Percentiles rank a stretch among this genome's conserved stretches.
phyloP scores from a whole-genome alignment of 2,113 vertebrate species.

The Antigone vipio region DNA sequence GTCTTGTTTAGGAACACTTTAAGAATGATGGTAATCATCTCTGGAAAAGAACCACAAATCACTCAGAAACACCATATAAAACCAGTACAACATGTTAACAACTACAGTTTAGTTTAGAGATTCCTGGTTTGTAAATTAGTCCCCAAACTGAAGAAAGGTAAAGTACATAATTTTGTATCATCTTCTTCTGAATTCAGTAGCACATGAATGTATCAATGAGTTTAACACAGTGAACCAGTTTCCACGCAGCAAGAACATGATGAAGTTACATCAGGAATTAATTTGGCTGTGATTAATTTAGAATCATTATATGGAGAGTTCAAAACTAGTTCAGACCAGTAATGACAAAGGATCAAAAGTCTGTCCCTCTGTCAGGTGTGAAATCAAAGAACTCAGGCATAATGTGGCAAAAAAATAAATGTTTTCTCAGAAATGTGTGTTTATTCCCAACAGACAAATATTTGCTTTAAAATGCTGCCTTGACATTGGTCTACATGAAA shows the following conservation, averaged over 20 bases:
- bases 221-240: neutral
- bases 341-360: neutral
- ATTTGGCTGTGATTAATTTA: neutral
- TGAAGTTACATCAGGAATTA: neutral
- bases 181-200: neutral
- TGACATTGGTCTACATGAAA: neutral
- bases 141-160: neutral
- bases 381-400: neutral
- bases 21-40: neutral
- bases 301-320: neutral
- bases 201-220: neutral
- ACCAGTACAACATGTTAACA: neutral
- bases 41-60: neutral
- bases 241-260: neutral
- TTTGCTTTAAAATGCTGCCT: neutral
- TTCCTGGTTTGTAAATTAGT: neutral
- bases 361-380: neutral
- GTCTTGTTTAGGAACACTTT: neutral
- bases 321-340: neutral
- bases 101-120: neutral
- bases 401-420: neutral
- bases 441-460: neutral
- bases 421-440: neutral
- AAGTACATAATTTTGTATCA: neutral
- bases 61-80: neutral